Conservation (phyloP, 2,797 vertebrate species). For the Microchirus variegatus region DNA sequence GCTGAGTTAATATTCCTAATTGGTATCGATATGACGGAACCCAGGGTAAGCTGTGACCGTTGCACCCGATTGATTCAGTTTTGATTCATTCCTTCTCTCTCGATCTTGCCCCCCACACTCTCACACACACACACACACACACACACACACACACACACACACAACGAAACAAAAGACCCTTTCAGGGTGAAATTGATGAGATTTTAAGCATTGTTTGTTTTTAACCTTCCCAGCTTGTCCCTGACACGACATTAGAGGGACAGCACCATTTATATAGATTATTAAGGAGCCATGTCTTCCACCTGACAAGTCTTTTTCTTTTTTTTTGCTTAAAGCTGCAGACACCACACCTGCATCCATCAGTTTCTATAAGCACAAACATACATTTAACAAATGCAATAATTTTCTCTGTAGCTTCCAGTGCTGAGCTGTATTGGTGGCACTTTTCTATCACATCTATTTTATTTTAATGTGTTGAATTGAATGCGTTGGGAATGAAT, state of each 20-base stretch:
- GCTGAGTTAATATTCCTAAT: constrained; percentile 98
- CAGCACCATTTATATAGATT: constrained; percentile 74
- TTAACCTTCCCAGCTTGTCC: constrained; percentile 64
- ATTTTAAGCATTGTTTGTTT: constrained; percentile 72
- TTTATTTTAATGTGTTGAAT: too few relatives aligned
- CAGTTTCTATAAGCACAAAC: constrained; percentile 19
- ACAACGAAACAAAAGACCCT: constrained; percentile 62
- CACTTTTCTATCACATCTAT: too few relatives aligned
- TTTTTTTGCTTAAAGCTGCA: constrained; percentile 50
- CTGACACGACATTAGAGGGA: constrained; percentile 59
- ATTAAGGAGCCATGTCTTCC: constrained; percentile 61
- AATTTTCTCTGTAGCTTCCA: too few relatives aligned
- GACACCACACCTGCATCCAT: constrained; percentile 30
- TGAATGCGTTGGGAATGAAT: too few relatives aligned
- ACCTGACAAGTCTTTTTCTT: constrained; percentile 62
- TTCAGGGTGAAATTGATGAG: constrained; percentile 66
- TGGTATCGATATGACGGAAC: constrained; percentile 96
- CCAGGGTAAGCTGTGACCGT: constrained; percentile 85
- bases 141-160: constrained; percentile 5
- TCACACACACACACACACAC: constrained; percentile 3
- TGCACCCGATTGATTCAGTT: constrained; percentile 52
- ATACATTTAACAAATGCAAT: too few relatives aligned
- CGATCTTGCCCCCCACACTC: constrained; percentile 32
- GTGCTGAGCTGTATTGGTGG: constrained; percentile 37
- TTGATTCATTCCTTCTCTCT: constrained; percentile 58